Percentiles rank a stretch among this genome's conserved stretches.
These are phyloP conservation scores for Syrmaticus mikado DNA, from an alignment of 2,113 vertebrate species.

Conservation along the genomic window DNA sequence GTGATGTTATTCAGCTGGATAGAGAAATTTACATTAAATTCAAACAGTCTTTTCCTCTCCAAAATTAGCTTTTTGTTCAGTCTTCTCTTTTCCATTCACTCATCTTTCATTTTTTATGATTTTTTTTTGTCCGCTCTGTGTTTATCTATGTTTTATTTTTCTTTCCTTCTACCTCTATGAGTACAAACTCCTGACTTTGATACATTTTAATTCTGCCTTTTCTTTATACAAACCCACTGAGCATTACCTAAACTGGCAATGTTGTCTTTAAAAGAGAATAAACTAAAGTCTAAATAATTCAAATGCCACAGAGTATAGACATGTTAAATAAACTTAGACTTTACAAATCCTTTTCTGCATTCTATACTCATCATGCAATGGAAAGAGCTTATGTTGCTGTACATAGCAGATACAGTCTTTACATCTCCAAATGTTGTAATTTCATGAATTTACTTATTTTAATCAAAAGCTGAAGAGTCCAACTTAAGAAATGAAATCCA, in stretches of 20 bases:
- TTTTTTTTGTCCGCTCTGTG: background rate
- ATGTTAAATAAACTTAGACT: conserved; percentile 13
- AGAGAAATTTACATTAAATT: background rate
- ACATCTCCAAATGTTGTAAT: background rate
- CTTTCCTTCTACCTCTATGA: background rate
- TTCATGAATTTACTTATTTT: background rate
- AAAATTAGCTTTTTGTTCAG: background rate
- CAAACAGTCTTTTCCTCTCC: conserved; percentile 4
- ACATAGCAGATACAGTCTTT: background rate
- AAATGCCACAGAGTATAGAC: background rate
- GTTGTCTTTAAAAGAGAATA: background rate
- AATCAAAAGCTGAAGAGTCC: background rate
- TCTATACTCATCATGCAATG: background rate
- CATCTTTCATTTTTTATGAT: background rate
- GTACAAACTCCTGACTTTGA: conserved; percentile 23
- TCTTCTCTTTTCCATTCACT: background rate
- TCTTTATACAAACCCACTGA: conserved; percentile 34
- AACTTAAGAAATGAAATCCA: background rate
- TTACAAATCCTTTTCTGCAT: background rate
- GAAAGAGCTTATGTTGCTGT: background rate
- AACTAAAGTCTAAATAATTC: background rate
- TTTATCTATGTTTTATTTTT: background rate
- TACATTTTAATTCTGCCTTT: conserved; percentile 21
- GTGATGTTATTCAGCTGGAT: background rate
- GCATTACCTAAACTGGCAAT: conserved; percentile 51